Base-by-base conservation (phyloP, 2,797 vertebrate genomes). In the Echiichthys vipera region DNA sequence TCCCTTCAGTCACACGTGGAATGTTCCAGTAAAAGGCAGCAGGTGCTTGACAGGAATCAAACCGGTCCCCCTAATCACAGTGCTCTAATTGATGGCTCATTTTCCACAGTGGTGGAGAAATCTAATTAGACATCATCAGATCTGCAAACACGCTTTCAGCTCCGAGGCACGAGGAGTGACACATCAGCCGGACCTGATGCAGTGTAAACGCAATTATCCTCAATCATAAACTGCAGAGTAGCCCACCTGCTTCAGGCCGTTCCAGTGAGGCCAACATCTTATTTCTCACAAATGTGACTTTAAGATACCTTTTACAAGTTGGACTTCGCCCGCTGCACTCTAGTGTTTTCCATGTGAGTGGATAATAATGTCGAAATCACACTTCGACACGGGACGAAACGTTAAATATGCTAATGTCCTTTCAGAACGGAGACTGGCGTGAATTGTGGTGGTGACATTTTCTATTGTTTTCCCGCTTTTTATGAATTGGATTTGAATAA, bases 91-190 rank as follows among this genome's bases (percentile, higher is more conserved):
- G 90, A 92, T 85, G 84, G 89, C 88, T 92, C 86, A 89, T 91
- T 91, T 92, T 88, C 86, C 86, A 85, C 87, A 80, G 90, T 81
- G 77, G 78, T 68, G 83, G 68, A 75, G 73, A 86, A 90, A 90
- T 91, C 78, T 86, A 91, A 93, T 93, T 90, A 91, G 83, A 88
- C 81, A 87, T 91, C 85, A 92, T 86, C 81, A 83, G 83, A 89
- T 89, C 88, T 84, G 80, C 84, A 90, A 90, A 89, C 89, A 85
- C 46, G 77, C 82, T 77, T 79, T 5, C 45, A 83, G 88, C 77
- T 76, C 78, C 7, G 32, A 80, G 74, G 73, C 86, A 68, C 43
- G 46, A 88, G 77, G 63, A 85, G 86, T 78, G 87, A 89, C 86
- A 80, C 74, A 51, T 66, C 72, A 83, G 75, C 40, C 50, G 0